Evolutionary conservation across 1,140 invertebrate genomes (phyloP).

Genomic region (Alviniconcha marisindica): DNA sequence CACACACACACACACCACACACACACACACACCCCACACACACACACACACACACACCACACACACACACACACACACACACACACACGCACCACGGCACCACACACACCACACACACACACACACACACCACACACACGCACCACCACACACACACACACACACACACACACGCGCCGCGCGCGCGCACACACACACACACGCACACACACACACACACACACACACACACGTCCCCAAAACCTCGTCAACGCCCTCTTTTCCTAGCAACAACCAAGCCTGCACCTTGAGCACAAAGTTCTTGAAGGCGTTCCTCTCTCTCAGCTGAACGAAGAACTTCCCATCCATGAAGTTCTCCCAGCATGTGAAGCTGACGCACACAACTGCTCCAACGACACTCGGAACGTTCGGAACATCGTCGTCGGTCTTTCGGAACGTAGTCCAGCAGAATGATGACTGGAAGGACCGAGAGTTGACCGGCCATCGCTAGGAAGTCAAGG

Average conservation of each 20-base stretch:
- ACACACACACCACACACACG: too few relatives aligned
- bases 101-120: not conserved
- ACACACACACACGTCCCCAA: constrained; percentile 12
- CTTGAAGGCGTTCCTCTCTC: constrained; percentile 37
- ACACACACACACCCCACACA: too few relatives aligned
- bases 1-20: too few relatives aligned
- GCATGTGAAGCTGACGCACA: constrained; percentile 93
- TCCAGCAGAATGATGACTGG: not conserved
- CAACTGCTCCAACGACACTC: constrained; percentile 77
- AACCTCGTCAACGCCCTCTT: too few relatives aligned
- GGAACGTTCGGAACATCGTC: not conserved
- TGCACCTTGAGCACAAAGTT: constrained; percentile 45
- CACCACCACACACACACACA: too few relatives aligned
- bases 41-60: too few relatives aligned
- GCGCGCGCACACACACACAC: not conserved
- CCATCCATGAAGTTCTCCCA: constrained; percentile 97
- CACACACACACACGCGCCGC: constrained; percentile 3
- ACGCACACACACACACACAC: constrained; percentile 25
- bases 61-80: too few relatives aligned
- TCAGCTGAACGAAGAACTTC: constrained; percentile 49
- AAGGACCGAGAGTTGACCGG: not conserved
- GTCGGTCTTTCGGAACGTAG: not conserved
- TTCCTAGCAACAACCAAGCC: too few relatives aligned
- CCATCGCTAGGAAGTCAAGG: not conserved
- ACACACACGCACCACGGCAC: not conserved